Evolutionary conservation across 2,113 vertebrate species (phyloP), one percentile per base, ranked within the genome.

Genomic region (Triplophysa dalaica): DNA sequence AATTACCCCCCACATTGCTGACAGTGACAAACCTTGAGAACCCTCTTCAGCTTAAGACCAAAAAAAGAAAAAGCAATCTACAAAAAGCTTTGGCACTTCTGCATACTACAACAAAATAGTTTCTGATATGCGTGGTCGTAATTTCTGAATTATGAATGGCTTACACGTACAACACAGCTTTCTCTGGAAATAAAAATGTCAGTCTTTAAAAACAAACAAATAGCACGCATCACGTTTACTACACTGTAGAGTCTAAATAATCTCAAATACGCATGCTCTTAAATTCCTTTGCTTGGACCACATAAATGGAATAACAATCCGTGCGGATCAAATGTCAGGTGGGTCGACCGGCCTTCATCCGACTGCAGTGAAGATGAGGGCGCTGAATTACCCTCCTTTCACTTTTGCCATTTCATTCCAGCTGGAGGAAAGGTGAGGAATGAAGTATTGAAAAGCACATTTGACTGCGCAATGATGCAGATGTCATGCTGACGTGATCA

Each of bases 21-120:
- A 85, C 50, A 70, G 17, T 74, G 54, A 80, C n/a, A 80, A 63
- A 73, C 69, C 64, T 22, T 50, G 60, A 48, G 17, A 52, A 70
- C 48, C 66, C 43, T 58, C 54, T 58, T 58, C 54, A 21, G 17
- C 41, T 58, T 38, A 38, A 21, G 26, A 54, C 10, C 58, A 5
- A 43, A 22, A 41, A 56, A 56, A 73, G 7, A 73, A 56, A 14
- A 24, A 50, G 67, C 38, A 24, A 19, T 58, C 56, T 21, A 21
- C n/a, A 16, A 19, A 60, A 21, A 26, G 9, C 26, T n/a, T 16
- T 19, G 1, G 21, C 45, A 52, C 43, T 45, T 45, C 43, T 9
- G 43, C 43, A 45, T 45, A 45, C 43, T 11, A 45, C 43, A 45
- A 12, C 1, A 45, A 12, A 45, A 45, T 45, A 45, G 43, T 45